Percentiles rank a stretch among this genome's conserved stretches.
These are phyloP conservation scores for Drosophila tani DNA, from an alignment of 1,140 invertebrate species.

Conservation along the genomic window DNA sequence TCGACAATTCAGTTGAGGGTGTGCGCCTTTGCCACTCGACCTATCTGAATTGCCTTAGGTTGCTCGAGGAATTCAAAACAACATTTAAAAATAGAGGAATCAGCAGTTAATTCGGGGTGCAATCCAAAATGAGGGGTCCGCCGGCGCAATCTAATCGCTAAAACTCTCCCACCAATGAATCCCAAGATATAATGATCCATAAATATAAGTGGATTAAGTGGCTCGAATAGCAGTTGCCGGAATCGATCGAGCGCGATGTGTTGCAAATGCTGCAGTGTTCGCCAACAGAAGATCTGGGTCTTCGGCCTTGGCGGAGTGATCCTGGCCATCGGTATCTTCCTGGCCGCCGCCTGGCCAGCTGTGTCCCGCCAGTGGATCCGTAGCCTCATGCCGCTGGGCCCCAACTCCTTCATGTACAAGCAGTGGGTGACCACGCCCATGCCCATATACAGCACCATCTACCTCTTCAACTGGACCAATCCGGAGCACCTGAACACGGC, in stretches of 20 bases:
- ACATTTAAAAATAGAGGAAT: conserved; percentile 9
- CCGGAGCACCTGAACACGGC: conserved; percentile 86
- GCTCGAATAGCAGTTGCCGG: conserved; percentile 4
- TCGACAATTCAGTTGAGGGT: not conserved
- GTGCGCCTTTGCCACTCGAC: not conserved
- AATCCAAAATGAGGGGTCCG: too few species aligned
- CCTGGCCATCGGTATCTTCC: conserved; percentile 43
- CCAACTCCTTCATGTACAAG: conserved; percentile 87
- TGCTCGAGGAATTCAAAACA: not conserved
- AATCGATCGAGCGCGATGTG: conserved; percentile 46
- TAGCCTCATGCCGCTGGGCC: conserved; percentile 86
- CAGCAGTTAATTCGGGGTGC: not conserved
- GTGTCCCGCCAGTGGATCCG: conserved; percentile 43
- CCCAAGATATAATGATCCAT: not conserved
- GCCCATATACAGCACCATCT: conserved; percentile 90
- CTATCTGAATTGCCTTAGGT: conserved; percentile 2
- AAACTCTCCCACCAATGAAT: not conserved
- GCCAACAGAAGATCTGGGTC: conserved; percentile 75
- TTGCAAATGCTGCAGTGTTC: conserved; percentile 75
- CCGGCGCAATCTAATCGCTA: conserved; percentile 28
- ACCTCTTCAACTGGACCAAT: conserved; percentile 94
- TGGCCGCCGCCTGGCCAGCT: conserved; percentile 62
- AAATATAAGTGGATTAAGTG: conserved; percentile 12
- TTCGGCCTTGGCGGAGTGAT: conserved; percentile 55
- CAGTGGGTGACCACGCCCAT: conserved; percentile 91